Conservation (phyloP, 2,888 invertebrate genomes). For the Ceramica pisi region DNA sequence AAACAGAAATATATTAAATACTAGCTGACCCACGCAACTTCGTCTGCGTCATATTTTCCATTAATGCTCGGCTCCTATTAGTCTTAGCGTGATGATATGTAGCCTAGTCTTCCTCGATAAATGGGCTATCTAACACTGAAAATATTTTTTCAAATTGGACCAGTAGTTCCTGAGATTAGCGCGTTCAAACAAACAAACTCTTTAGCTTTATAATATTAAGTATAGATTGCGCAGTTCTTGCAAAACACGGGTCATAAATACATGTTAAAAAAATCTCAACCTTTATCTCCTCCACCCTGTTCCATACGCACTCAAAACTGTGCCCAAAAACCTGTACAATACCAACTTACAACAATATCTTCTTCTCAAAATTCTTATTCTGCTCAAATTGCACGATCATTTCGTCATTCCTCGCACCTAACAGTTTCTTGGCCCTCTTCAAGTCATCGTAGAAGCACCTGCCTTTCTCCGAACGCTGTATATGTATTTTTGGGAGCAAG, state of each 20-base stretch:
- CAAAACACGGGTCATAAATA: neutral
- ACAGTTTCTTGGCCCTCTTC: slow-evolving; percentile 82
- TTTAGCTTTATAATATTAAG: no score
- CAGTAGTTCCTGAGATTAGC: no score
- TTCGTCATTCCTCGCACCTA: slow-evolving; percentile 77
- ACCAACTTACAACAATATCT: slow-evolving; percentile 78
- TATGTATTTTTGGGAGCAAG: slow-evolving; percentile 81
- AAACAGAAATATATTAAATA: neutral
- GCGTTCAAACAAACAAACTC: no score
- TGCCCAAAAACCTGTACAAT: slow-evolving; percentile 52
- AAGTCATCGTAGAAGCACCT: slow-evolving; percentile 84
- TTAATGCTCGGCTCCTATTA: no score
- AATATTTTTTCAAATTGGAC: no score
- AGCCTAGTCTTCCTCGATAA: no score
- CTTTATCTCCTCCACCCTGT: neutral
- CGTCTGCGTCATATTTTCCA: no score
- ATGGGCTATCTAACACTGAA: no score
- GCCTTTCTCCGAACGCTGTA: slow-evolving; percentile 84
- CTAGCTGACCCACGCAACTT: no score
- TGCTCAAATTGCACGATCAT: slow-evolving; percentile 75
- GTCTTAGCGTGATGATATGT: no score
- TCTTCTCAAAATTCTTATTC: slow-evolving; percentile 70
- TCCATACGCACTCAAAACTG: slow-evolving; percentile 42
- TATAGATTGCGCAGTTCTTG: neutral
- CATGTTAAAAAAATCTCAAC: neutral